phyloP scores from a whole-genome alignment of 2,113 vertebrate genomes.

The Oncorhynchus keta region DNA sequence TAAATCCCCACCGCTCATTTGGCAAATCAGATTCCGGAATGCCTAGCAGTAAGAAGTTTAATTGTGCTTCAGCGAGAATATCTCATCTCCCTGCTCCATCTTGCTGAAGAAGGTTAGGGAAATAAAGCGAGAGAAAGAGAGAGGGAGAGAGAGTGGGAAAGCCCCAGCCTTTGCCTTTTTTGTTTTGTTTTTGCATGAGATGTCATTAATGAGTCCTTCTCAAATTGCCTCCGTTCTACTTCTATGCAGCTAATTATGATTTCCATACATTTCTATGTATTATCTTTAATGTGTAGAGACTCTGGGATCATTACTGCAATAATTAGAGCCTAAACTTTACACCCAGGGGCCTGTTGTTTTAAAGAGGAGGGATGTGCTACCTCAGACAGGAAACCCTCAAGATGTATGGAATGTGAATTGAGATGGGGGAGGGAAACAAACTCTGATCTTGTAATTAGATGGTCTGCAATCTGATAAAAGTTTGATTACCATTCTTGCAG shows the following conservation, averaged over 20 bases:
- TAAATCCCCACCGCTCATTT: slow-evolving; percentile 68
- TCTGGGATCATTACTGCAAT: slow-evolving; percentile 68
- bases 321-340: slow-evolving; percentile 64
- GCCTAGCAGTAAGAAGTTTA: slow-evolving; percentile 72
- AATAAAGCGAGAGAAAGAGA: too few relatives aligned
- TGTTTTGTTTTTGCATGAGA: slow-evolving; percentile 45
- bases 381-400: neutral
- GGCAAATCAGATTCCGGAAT: slow-evolving; percentile 69
- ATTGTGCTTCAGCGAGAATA: slow-evolving; percentile 70
- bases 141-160: too few relatives aligned
- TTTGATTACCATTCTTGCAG: too few relatives aligned
- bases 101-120: too few relatives aligned
- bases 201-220: slow-evolving; percentile 61
- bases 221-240: slow-evolving; percentile 61
- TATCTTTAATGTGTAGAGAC: slow-evolving; percentile 73
- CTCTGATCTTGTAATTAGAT: too few relatives aligned
- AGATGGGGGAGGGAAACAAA: neutral
- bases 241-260: slow-evolving; percentile 69
- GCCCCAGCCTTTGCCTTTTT: neutral
- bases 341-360: slow-evolving; percentile 53
- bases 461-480: too few relatives aligned
- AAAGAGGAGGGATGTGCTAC: slow-evolving; percentile 36
- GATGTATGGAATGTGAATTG: neutral
- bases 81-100: too few relatives aligned
- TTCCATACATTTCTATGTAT: slow-evolving; percentile 75